Conservation (phyloP, 2,797 vertebrate species). For the Betta splendens region DNA sequence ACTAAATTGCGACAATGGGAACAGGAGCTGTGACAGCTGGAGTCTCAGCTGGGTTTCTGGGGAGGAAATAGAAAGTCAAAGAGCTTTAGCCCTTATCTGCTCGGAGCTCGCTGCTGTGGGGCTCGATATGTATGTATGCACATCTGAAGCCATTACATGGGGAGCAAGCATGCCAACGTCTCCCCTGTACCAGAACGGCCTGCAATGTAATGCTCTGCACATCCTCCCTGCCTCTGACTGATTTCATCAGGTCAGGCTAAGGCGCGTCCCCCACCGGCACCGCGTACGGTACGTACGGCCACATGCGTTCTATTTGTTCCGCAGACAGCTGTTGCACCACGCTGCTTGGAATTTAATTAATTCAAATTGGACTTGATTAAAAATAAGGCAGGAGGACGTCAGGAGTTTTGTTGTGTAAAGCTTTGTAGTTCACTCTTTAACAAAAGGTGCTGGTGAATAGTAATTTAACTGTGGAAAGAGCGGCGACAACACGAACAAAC, state of each 20-base stretch:
- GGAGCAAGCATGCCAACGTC: constrained; percentile 39
- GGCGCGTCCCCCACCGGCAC: constrained; percentile 41
- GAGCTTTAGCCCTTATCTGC: constrained; percentile 48
- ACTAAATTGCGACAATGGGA: constrained; percentile 7
- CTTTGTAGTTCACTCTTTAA: constrained; percentile 13
- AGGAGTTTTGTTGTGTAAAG: constrained; percentile 1
- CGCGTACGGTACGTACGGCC: constrained; percentile 22
- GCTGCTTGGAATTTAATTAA: constrained; percentile 29
- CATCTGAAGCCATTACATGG: constrained; percentile 66
- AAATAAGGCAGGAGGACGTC: background rate
- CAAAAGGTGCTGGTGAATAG: constrained; percentile 31
- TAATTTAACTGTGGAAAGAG: constrained; percentile 39
- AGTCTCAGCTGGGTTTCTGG: constrained; percentile 10
- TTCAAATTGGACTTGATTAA: constrained; percentile 16
- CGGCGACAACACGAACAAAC: constrained; percentile 29
- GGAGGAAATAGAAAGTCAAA: constrained; percentile 53
- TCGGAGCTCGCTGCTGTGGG: constrained; percentile 13
- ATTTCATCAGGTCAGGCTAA: constrained; percentile 50
- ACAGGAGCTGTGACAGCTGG: constrained; percentile 10
- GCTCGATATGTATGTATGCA: constrained; percentile 50
- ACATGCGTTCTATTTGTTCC: constrained; percentile 24
- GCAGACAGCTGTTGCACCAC: background rate
- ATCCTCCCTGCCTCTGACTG: constrained; percentile 58
- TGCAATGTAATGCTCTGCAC: constrained; percentile 34
- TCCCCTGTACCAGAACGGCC: constrained; percentile 46